phyloP scores from a whole-genome alignment of 2,113 vertebrate species.

The Myrmophylax atrothorax region DNA sequence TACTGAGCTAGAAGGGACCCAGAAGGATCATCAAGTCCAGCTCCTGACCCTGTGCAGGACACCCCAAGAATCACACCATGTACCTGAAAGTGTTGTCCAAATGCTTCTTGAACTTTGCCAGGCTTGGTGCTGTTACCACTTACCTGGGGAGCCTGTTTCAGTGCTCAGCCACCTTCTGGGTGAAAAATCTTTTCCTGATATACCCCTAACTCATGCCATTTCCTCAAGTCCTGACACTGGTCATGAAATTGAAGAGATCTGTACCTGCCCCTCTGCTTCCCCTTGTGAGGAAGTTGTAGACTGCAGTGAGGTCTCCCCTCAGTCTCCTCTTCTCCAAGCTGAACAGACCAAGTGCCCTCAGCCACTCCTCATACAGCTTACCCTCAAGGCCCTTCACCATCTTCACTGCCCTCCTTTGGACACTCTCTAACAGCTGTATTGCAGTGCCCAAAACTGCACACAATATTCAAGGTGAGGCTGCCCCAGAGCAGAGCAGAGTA shows the following conservation, averaged over 20 bases:
- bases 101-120: neutral
- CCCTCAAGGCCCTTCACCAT: neutral
- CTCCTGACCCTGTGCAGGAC: neutral
- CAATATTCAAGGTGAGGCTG: rapidly evolving
- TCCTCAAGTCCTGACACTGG: neutral
- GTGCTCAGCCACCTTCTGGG: neutral
- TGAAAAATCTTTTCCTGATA: neutral
- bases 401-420: neutral
- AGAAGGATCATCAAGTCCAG: neutral
- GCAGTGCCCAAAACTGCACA: too few species aligned
- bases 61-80: neutral
- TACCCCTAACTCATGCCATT: neutral
- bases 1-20: neutral
- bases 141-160: neutral
- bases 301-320: neutral
- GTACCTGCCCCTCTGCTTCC: neutral
- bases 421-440: neutral
- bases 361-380: neutral
- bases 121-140: neutral
- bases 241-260: neutral
- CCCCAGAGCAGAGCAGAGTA: neutral
- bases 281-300: neutral
- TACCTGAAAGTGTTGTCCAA: neutral
- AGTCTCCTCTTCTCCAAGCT: neutral
- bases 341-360: neutral